Percentiles rank a stretch among this genome's conserved stretches.
Evolutionary conservation across 2,113 vertebrate genomes (phyloP).

Genomic region (Paradoxurus hermaphroditus): DNA sequence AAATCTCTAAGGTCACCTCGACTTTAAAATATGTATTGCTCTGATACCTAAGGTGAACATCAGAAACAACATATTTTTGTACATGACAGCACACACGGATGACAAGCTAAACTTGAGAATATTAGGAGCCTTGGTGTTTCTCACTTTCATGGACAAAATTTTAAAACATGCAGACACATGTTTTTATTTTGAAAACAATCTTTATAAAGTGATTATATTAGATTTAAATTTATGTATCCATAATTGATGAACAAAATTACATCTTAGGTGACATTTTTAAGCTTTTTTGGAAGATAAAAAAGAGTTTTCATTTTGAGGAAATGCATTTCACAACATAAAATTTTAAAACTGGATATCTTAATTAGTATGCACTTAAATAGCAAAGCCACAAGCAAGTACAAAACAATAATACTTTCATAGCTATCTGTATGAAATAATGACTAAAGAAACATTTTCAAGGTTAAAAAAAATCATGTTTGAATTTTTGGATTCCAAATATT

Average conservation of each 20-base stretch:
- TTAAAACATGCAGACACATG: background rate
- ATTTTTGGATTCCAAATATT: background rate
- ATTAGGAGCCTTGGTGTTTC: background rate
- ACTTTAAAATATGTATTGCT: background rate
- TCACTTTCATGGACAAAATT: background rate
- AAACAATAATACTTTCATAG: background rate
- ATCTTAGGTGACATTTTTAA: background rate
- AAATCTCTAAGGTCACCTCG: background rate
- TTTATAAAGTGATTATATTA: background rate
- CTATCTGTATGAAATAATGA: background rate
- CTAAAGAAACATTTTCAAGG: background rate
- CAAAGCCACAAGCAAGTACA: background rate
- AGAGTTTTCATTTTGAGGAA: background rate
- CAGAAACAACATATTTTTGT: background rate
- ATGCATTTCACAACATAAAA: background rate
- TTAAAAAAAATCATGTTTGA: background rate
- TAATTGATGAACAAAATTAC: background rate
- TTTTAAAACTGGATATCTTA: background rate
- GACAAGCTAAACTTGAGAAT: background rate
- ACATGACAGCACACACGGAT: background rate
- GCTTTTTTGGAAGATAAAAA: background rate
- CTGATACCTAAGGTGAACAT: background rate
- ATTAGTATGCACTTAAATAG: background rate
- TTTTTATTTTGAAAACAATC: constrained; percentile 11
- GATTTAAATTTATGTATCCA: background rate